phyloP scores from a whole-genome alignment of 2,888 invertebrate species.

The Perithous albicinctus region DNA sequence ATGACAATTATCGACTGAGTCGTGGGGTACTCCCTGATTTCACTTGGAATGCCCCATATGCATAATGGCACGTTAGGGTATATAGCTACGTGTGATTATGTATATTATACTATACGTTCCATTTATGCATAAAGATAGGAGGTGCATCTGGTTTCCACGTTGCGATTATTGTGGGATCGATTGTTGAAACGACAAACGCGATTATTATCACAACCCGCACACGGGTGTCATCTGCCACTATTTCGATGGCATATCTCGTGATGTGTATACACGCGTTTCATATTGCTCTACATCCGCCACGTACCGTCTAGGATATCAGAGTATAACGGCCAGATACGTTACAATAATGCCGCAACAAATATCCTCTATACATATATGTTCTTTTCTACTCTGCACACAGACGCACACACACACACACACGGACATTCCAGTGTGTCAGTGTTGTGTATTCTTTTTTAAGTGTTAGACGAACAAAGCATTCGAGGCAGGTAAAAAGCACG shows the following conservation, averaged over 20 bases:
- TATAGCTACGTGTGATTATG: neutral
- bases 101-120: neutral
- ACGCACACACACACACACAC: no score
- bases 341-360: constrained; percentile 56
- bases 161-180: constrained; percentile 47
- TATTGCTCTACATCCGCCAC: neutral
- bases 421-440: no score
- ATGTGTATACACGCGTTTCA: constrained; percentile 17
- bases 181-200: constrained; percentile 50
- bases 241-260: constrained; percentile 19
- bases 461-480: no score
- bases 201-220: constrained; percentile 31
- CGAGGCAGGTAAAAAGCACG: constrained; percentile 21
- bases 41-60: no score
- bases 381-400: constrained; percentile 19
- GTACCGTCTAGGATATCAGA: constrained; percentile 6
- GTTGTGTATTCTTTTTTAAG: no score
- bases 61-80: constrained; percentile 4
- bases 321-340: constrained; percentile 30
- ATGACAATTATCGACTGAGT: no score
- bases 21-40: no score
- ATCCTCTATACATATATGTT: neutral
- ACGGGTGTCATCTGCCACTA: constrained; percentile 38
- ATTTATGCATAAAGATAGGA: constrained; percentile 15
- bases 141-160: constrained; percentile 37